Base-by-base conservation (phyloP, 2,797 vertebrate species). In the Pangasius macronema region DNA sequence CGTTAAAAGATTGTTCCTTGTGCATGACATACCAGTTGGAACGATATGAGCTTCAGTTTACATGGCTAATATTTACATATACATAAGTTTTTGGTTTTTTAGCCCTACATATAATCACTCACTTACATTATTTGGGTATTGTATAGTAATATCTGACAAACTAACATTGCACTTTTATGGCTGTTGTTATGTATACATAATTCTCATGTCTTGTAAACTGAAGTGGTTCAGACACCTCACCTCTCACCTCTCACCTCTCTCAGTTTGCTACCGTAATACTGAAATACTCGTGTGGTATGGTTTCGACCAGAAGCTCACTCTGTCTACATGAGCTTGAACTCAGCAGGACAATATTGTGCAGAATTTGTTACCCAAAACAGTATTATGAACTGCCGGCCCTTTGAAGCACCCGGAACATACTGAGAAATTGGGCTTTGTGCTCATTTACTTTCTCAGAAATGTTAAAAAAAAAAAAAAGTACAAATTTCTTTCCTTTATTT, bases 41-140 rank as follows among this genome's bases (percentile, higher is more conserved):
- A 55, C 49, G 51, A 75, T 65, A 33, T 67, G 33, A 82, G 27
- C 80, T 88, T 85, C 84, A 85, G 79, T 88, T 88, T 88, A 77
- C 87, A 79, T 83, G 72, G n/a, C 53, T 61, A 49, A 84, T 33
- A 7, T 20, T 82, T 36, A 73, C 24, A 68, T 81, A 57, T 33
- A 59, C 27, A 57, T 42, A n/a, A 5, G 18, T 13, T 13, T 5
- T 9, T 51, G 42, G 5, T 53, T 53, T 53, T 16, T 53, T 3
- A 63, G 11, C n/a, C 67, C 9, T 51, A 22, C 18, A 51, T 13
- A 33, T 36, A 22, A 68, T 67, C 5, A 20, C 18, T n/a, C 4
- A 5, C 36, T 61, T 39, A n/a, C 11, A 65, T 39, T 49, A 65
- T 82, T 42, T 33, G 30, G 7, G 30, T 55, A 33, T 8, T 13